Evolutionary conservation across 2,888 invertebrate genomes (phyloP).

Genomic region (Athalia circularis): DNA sequence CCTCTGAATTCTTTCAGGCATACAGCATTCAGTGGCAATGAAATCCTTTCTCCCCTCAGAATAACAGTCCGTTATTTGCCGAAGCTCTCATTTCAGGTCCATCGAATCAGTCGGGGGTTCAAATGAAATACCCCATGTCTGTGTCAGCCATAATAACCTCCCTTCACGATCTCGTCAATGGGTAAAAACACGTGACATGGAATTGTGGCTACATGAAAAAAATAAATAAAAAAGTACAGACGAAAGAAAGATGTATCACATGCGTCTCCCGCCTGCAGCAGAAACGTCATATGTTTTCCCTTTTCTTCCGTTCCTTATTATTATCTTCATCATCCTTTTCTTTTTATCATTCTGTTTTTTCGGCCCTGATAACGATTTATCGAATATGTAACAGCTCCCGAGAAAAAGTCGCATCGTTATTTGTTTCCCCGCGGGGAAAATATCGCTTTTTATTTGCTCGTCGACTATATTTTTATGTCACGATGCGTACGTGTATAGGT

Average conservation of each 20-base stretch:
- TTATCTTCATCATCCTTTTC: background rate
- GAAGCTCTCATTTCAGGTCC: conserved; percentile 26
- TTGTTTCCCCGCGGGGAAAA: conserved; percentile 8
- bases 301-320: background rate
- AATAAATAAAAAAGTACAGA: background rate
- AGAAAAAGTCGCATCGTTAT: conserved; percentile 12
- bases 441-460: background rate
- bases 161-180: background rate
- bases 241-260: no score
- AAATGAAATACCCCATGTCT: conserved; percentile 22
- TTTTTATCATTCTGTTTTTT: background rate
- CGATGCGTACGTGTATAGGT: no score
- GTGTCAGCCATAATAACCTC: conserved; percentile 17
- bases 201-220: background rate
- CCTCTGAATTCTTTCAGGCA: conserved; percentile 17
- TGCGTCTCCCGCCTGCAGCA: no score
- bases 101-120: conserved; percentile 22
- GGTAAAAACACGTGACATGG: background rate
- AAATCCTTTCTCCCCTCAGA: conserved; percentile 3
- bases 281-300: background rate
- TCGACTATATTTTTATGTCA: no score
- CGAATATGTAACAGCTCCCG: background rate
- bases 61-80: conserved; percentile 24
- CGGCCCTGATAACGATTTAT: conserved; percentile 16
- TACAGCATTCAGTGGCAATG: conserved; percentile 6